Base-by-base conservation (phyloP, 2,888 invertebrate species). In the Ormyrus thymus region DNA sequence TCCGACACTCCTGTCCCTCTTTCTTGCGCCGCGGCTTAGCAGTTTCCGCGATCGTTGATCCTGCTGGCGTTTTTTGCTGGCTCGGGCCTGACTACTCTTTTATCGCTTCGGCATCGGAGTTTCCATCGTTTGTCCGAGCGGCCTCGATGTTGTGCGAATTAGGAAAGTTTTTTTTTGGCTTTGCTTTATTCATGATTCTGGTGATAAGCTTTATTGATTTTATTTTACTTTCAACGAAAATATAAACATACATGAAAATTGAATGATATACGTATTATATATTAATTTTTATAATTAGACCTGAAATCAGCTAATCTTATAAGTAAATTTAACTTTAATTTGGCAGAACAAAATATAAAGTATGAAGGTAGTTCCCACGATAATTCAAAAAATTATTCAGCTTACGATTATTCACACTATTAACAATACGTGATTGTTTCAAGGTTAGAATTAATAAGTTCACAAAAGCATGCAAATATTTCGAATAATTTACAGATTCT, bases 81-180 rank as follows among this genome's bases (percentile, higher is more conserved):
- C 13, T 70, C 15, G 15, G 7, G 72, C 48, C 62, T 56, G 72
- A 73, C 11, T 48, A 9, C 56, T 73, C 9, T 73, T 73, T 73
- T 73, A 64, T 73, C 64, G 64, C 15, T 73, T 64, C 46, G 5
- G 10, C 11, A 6, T 11, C 15, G 48, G 29, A 64, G 64, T 48
- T 64, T 46, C 15, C 55, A 48, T n/a, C 72, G 56, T 64, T 73
- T 64, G 64, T 64, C 10, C 48, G 45, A 61, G 48, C 53, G 45
- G 7, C 46, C 15, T 64, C 55, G 46, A 8, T 13, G 11, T n/a
- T 29, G 48, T 48, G 29, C n/a, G n/a, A 55, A 55, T 64, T 73
- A 56, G 15, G 29, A 15, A 73, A 73, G 64, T 73, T 73, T 72
- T 50, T 51, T 53, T 55, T 62, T 53, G 15, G 46, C 46, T 13